Evolutionary conservation across 2,888 invertebrate species (phyloP), one percentile per base, ranked within the genome.

Genomic region (Hedychridium roseum): DNA sequence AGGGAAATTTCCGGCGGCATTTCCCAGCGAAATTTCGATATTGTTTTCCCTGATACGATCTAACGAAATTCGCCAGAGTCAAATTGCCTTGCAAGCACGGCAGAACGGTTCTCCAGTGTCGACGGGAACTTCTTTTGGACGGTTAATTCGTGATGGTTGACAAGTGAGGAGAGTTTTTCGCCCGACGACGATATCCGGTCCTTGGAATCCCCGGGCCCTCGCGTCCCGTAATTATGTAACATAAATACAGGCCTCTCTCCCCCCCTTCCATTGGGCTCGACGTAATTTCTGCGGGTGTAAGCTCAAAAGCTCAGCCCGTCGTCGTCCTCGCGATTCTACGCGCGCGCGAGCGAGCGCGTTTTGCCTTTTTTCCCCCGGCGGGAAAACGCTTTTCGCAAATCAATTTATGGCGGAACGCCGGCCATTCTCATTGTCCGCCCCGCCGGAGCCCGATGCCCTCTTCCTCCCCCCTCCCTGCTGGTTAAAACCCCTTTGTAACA

Each of bases 251-350:
- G 74, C 70, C n/a, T 67, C 66, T 56, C 53, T 63, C 59, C 60
- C n/a, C n/a, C n/a, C n/a, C n/a, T n/a, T n/a, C n/a, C n/a, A n/a
- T n/a, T n/a, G n/a, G n/a, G n/a, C n/a, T n/a, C 67, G 67, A 66
- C 73, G 73, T 76, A 76, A 76, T 76, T 76, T 76, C 73, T 74
- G 70, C 68, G 50, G n/a, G 67, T 70, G 65, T 76, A 73, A 76
- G 75, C 74, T 73, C 72, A 70, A 76, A 74, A 75, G 75, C 74
- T 70, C 56, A 23, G 37, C 31, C 27, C 41, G 12, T 34, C 35
- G 18, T 30, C 32, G 32, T 26, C 14, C 27, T 26, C 44, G 34
- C 42, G 43, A 47, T 43, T 41, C 37, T 36, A 46, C 36, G 36
- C 35, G 14, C 28, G 4, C 36, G 27, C 42, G 38, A 26, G 34